Conservation (phyloP, 2,797 vertebrate species). For the Dendrocincla fuliginosa region DNA sequence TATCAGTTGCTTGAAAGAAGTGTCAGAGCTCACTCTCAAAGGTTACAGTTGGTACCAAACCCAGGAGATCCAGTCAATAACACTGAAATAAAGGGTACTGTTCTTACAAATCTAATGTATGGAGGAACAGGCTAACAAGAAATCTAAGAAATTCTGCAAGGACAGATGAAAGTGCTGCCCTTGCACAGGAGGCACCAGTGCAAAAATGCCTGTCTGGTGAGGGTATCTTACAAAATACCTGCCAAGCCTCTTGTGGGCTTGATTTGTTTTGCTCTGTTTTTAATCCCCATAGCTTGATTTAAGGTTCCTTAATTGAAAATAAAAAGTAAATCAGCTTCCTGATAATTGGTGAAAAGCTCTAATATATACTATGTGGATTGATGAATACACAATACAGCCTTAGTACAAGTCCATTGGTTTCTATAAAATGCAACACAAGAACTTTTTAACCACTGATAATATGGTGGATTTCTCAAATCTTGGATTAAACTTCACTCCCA, state of each 20-base stretch:
- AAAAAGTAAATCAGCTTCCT: not conserved
- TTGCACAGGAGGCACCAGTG: not conserved
- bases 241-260: not conserved
- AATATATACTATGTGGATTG: not conserved
- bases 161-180: not conserved
- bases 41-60: not conserved
- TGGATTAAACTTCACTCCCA: not conserved
- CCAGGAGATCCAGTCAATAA: not conserved
- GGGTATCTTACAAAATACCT: not conserved
- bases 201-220: not conserved
- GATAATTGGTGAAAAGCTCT: not conserved
- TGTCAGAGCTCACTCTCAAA: not conserved
- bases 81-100: not conserved
- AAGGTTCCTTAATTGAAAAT: not conserved
- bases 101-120: not conserved
- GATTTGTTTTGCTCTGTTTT: not conserved
- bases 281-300: not conserved
- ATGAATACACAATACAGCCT: not conserved
- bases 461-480: not conserved
- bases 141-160: not conserved
- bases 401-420: not conserved
- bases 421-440: not conserved
- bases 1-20: not conserved
- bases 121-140: not conserved
- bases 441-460: not conserved